Conservation (phyloP, 2,113 vertebrate genomes). For the Toxostoma redivivum region DNA sequence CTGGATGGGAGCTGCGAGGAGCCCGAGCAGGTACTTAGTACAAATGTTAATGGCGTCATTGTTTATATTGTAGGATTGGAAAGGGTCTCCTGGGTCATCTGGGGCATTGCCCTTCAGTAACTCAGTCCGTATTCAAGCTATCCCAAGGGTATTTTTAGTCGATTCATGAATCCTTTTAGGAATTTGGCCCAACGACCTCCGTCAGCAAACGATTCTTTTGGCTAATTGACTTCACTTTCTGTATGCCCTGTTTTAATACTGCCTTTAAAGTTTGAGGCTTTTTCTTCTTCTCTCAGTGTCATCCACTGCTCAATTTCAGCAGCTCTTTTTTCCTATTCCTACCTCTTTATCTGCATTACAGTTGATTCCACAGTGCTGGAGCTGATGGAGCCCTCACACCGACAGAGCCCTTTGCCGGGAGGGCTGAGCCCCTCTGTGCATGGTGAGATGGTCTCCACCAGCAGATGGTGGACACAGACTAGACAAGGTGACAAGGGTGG, state of each 20-base stretch:
- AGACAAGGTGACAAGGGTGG: not conserved
- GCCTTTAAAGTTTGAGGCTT: constrained; percentile 48
- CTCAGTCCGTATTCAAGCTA: constrained; percentile 47
- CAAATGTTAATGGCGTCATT: constrained; percentile 57
- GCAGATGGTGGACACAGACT: not conserved
- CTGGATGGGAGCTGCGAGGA: not conserved
- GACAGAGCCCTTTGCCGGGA: not conserved
- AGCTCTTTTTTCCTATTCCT: not conserved
- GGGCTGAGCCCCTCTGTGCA: not conserved
- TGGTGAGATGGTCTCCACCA: not conserved
- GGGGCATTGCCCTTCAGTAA: constrained; percentile 63
- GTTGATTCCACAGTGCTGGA: fast-evolving
- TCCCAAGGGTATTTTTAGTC: constrained; percentile 57
- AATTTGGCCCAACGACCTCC: constrained; percentile 34
- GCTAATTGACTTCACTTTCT: constrained; percentile 63
- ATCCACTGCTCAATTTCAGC: not conserved
- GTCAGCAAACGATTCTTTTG: constrained; percentile 47
- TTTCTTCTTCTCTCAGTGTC: not conserved
- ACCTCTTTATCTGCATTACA: not conserved
- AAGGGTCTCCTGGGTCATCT: constrained; percentile 61
- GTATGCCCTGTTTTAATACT: constrained; percentile 18
- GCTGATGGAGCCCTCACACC: not conserved
- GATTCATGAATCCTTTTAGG: constrained; percentile 58
- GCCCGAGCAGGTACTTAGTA: constrained; percentile 30
- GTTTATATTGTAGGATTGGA: constrained; percentile 61